Percentiles rank a stretch among this genome's conserved stretches.
Conservation (phyloP, 1,140 invertebrate genomes). For the Calycopis cecrops region DNA sequence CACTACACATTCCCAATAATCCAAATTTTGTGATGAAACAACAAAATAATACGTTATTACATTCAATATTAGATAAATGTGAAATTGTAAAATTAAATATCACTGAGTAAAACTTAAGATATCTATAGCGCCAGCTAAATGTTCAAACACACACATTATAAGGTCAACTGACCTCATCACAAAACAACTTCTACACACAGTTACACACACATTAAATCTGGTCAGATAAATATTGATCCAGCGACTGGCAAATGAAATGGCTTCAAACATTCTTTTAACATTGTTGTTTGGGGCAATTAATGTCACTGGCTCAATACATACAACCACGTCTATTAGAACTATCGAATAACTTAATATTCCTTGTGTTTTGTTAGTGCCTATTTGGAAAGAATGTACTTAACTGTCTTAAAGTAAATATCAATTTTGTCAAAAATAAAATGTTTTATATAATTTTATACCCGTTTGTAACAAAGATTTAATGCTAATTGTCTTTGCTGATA, state of each 20-base stretch:
- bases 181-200: not conserved
- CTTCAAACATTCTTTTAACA: not conserved
- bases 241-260: not conserved
- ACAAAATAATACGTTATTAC: not conserved
- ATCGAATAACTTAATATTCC: not conserved
- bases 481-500: too few species aligned
- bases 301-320: constrained; percentile 1
- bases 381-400: too few species aligned
- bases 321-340: not conserved
- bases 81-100: constrained; percentile 6
- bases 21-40: constrained; percentile 1
- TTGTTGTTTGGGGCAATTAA: not conserved
- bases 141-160: not conserved
- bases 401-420: too few species aligned
- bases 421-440: too few species aligned
- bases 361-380: too few species aligned
- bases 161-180: not conserved
- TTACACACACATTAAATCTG: not conserved
- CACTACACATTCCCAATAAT: constrained; percentile 6
- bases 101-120: constrained; percentile 3
- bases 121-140: not conserved
- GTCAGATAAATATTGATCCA: not conserved
- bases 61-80: not conserved
- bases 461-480: too few species aligned
- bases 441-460: too few species aligned